phyloP scores from a whole-genome alignment of 2,113 vertebrate genomes.

The Spilogale gracilis region DNA sequence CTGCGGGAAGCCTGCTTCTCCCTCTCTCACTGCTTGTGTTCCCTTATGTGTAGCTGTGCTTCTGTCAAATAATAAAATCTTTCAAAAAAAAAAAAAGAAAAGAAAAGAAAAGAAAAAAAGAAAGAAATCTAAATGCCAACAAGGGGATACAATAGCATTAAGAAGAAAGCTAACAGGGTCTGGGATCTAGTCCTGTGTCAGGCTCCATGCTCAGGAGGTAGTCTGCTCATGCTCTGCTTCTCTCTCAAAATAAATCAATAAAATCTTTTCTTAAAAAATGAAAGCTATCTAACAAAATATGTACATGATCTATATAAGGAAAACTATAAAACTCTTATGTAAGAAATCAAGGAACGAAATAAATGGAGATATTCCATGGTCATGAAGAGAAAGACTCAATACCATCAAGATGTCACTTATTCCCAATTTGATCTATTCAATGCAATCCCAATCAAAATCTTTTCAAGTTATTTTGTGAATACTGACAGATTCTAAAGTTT shows the following conservation, averaged over 20 bases:
- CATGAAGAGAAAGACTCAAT: not conserved
- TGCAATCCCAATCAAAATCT: not conserved
- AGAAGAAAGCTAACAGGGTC: not conserved
- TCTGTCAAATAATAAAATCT: not conserved
- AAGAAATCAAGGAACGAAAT: not conserved
- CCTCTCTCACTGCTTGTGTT: too few species aligned
- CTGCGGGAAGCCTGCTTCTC: too few species aligned
- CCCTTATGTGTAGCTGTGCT: too few species aligned
- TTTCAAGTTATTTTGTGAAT: not conserved
- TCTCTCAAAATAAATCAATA: not conserved
- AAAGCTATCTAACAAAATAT: not conserved
- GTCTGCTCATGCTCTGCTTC: not conserved
- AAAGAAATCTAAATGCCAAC: conserved; percentile 16
- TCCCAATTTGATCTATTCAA: not conserved
- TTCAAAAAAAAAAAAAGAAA: not conserved
- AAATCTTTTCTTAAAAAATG: not conserved
- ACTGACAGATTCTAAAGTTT: not conserved
- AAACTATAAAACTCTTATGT: not conserved
- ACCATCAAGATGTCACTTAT: not conserved
- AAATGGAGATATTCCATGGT: not conserved
- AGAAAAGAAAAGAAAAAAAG: not conserved
- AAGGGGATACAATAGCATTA: not conserved
- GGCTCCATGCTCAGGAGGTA: not conserved
- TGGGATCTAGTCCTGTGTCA: not conserved
- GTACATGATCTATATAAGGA: not conserved